Conservation (phyloP, 2,797 vertebrate genomes). For the Zenarchopterus dispar region DNA sequence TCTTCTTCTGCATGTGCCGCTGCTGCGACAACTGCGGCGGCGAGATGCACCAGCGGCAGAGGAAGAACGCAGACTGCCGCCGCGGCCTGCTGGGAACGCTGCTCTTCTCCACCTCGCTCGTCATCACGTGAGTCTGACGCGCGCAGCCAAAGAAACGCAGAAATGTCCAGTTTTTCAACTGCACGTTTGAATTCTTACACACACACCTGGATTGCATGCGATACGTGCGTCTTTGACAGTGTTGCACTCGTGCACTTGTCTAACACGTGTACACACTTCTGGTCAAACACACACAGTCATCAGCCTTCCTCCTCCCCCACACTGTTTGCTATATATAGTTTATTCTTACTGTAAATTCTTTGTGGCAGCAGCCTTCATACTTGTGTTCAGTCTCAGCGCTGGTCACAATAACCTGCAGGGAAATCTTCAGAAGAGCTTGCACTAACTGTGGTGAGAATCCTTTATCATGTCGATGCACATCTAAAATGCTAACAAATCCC, state of each 20-base stretch:
- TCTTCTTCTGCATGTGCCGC: constrained; percentile 94
- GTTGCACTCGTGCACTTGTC: not conserved
- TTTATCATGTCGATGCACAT: not conserved
- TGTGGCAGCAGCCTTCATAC: constrained; percentile 55
- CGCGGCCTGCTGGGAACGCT: constrained; percentile 86
- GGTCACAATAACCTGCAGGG: constrained; percentile 35
- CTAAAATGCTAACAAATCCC: not conserved
- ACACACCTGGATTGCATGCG: not conserved
- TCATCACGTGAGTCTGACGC: constrained; percentile 89
- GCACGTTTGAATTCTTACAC: too few species aligned
- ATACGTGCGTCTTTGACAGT: not conserved
- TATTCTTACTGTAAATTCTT: constrained; percentile 51
- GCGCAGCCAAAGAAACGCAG: not conserved
- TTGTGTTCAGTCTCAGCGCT: constrained; percentile 30
- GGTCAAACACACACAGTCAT: constrained; percentile 49
- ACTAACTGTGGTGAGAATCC: not conserved
- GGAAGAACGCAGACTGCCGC: constrained; percentile 89
- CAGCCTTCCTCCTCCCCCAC: constrained; percentile 43
- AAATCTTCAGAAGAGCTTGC: constrained; percentile 21
- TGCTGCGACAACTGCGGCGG: constrained; percentile 97
- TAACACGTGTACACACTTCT: constrained; percentile 17
- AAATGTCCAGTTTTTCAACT: too few species aligned
- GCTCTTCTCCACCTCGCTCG: constrained; percentile 86
- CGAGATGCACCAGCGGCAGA: constrained; percentile 97
- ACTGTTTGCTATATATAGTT: constrained; percentile 67